Evolutionary conservation across 1,140 invertebrate genomes (phyloP).

Genomic region (Thalassaphorura encarpata): DNA sequence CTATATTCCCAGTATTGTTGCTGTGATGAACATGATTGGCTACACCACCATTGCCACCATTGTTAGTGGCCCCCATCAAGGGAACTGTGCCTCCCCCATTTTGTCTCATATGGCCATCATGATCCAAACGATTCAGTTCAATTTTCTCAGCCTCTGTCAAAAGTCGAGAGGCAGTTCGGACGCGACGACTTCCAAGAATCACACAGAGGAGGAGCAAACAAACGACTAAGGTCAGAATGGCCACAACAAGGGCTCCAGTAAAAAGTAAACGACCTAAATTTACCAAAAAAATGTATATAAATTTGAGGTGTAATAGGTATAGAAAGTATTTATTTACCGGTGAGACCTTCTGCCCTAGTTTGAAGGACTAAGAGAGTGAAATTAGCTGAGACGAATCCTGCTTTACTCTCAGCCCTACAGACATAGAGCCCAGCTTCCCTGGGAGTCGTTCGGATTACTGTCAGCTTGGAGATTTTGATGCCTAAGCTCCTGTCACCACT

Average conservation of each 20-base stretch:
- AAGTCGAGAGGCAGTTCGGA: neutral
- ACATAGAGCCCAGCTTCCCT: constrained; percentile 61
- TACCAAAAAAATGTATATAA: too few species aligned
- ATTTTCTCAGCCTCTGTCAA: constrained; percentile 51
- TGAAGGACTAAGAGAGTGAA: constrained; percentile 56
- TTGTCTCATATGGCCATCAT: constrained; percentile 34
- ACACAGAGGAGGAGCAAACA: constrained; percentile 51
- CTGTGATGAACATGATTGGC: neutral
- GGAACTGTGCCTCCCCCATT: constrained; percentile 18
- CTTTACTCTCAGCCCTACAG: constrained; percentile 65
- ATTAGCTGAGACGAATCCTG: constrained; percentile 57
- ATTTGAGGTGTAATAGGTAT: too few species aligned
- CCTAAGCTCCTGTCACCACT: constrained; percentile 26
- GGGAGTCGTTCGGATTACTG: constrained; percentile 54
- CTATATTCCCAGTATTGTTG: neutral
- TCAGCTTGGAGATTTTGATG: constrained; percentile 45
- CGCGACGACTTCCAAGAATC: constrained; percentile 20
- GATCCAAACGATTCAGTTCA: constrained; percentile 48
- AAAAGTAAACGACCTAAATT: constrained; percentile 46
- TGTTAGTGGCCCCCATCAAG: constrained; percentile 1
- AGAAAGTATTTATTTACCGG: constrained; percentile 12
- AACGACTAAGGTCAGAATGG: constrained; percentile 46
- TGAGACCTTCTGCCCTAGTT: constrained; percentile 28
- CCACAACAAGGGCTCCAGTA: constrained; percentile 47
- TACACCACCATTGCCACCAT: neutral